Base-by-base conservation (phyloP, 2,113 vertebrate species). In the Oryctolagus cuniculus region DNA sequence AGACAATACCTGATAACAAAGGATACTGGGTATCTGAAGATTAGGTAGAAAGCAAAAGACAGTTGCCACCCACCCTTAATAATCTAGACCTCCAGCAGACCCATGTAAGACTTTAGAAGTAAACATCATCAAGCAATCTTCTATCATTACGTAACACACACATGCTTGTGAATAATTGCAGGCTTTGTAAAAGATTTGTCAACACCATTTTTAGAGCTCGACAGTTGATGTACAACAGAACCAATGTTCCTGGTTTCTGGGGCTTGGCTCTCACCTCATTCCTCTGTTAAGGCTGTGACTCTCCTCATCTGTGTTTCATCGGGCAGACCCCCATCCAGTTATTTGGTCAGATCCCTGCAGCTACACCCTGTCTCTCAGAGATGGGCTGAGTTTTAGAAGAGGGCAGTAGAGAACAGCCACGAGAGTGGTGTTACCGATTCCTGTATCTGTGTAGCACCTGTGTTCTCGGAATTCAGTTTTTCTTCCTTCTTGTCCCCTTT, bases 201-300 rank as follows among this genome's bases (percentile, higher is more conserved):
- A 4, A 6, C 61, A 75, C 89, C 38, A 69, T 36, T 80, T 44
- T 80, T 44, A n/a, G 36, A 90, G 75, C 36, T 73, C 34, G 58
- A 6, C 17, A 81, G 74, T 4, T 66, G 38, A 77, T 70, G 95
- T 85, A 75, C 81, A 85, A 69, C 24, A 75, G 83, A 95, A 74
- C 16, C 15, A 6, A 7, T 63, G 72, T 84, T 88, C 69, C 69
- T 82, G 38, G 55, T 82, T 84, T 88, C 61, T 53, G 72, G n/a
- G 78, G 63, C 22, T 21, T 78, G 51, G 34, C 24, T 36, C 36
- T 93, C 25, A 7, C 49, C 79, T 63, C 74, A 27, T 63, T 79
- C 16, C 21, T 21, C 36, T 53, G 21, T 66, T 74, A 61, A n/a
- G 64, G 29, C 55, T 72, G 5, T 80, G 24, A 31, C 44, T 79